Evolutionary conservation across 2,797 vertebrate species (phyloP), one percentile per base, ranked within the genome.

Genomic region (Danio tinwini): DNA sequence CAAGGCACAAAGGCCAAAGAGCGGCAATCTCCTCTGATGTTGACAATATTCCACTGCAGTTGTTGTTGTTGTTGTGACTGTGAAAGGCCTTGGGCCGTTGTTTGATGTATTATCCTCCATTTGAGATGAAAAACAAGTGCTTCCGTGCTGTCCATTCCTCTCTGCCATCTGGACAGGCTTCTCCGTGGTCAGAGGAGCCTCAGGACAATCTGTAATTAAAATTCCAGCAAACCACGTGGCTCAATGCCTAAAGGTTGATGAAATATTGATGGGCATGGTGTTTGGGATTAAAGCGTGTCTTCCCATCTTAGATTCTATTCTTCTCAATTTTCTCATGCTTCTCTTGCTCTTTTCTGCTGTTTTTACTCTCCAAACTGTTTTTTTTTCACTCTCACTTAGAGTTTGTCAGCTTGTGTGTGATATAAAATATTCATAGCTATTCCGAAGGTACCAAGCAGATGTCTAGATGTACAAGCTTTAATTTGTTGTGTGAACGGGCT

Each of bases 361-460:
- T 73, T 69, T 45, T 62, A 8, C 39, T 62, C 19, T 50, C 10
- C 42, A 59, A 73, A 45, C 53, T 37, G 71, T 69, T 61, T 81
- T 29, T 29, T 73, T 8, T 56, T 58, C 50, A 19, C 78, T 83
- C 39, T 74, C 49, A 55, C 16, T 52, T 12, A 75, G 78, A 85
- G 50, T 81, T 87, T 87, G 87, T 86, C 88, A 89, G 88, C 65
- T 78, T 76, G 78, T 59, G 45, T 1, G 7, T 75, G 19, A 67
- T 71, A 89, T 92, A 62, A 90, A 92, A 87, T 81, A 90, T 88
- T 84, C 68, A 91, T 91, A 87, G 82, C 80, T 76, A 70, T 82
- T 85, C 86, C 29, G 10, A 19, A 71, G 68, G 73, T 71, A 16
- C 37, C 72, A 47, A 71, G 73, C 58, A 76, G 65, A 53, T 8